Conservation (phyloP, 1,140 invertebrate genomes). For the Drosophila nigromelanica region DNA sequence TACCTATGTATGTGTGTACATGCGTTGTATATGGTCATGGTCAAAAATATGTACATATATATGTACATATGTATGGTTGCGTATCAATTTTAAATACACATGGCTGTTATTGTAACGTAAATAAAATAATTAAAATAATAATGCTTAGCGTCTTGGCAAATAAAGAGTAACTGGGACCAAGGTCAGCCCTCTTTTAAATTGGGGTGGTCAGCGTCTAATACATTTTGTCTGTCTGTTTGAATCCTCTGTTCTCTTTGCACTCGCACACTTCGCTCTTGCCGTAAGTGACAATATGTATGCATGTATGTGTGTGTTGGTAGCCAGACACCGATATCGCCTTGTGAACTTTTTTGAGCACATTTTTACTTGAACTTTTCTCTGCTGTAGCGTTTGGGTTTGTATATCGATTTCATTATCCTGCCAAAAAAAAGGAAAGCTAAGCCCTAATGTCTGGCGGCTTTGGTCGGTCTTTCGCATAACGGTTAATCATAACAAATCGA, state of each 20-base stretch:
- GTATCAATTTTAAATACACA: no score
- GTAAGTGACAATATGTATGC: background rate
- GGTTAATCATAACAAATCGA: constrained; percentile 70
- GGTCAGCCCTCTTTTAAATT: constrained; percentile 12
- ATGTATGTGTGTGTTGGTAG: background rate
- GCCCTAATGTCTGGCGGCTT: constrained; percentile 12
- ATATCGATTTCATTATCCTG: constrained; percentile 59
- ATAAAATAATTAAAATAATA: background rate
- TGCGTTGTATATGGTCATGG: background rate
- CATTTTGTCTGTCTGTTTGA: background rate
- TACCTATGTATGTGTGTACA: background rate
- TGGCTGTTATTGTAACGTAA: background rate
- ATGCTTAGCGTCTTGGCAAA: background rate
- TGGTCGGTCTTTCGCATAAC: constrained; percentile 38
- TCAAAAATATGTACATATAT: no score
- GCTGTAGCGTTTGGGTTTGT: background rate
- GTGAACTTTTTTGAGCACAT: constrained; percentile 19
- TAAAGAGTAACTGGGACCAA: constrained; percentile 7
- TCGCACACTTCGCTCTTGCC: background rate
- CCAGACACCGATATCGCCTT: constrained; percentile 1
- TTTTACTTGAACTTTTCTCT: constrained; percentile 21
- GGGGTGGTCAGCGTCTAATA: constrained; percentile 8
- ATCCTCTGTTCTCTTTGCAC: background rate
- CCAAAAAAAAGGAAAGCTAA: background rate
- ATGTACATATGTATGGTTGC: no score